Conservation (phyloP, 2,113 vertebrate species). For the Sula dactylatra region DNA sequence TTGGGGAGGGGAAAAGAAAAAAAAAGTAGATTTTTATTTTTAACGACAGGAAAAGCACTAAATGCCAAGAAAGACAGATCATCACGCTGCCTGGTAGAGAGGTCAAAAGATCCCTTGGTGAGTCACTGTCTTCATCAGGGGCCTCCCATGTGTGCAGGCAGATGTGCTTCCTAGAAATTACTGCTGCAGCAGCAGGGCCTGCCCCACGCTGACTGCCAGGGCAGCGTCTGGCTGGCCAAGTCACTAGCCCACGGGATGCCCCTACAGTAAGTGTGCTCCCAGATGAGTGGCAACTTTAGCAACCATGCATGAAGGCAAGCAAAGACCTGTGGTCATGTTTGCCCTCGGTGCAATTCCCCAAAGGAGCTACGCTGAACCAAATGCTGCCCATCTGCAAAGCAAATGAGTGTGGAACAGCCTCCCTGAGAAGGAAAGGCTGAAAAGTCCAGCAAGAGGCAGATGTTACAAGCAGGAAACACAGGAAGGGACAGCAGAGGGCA, state of each 20-base stretch:
- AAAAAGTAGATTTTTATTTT: neutral
- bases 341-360: accelerated
- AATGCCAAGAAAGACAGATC: neutral
- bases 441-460: neutral
- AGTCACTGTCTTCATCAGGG: neutral
- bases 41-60: neutral
- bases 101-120: neutral
- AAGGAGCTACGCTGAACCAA: neutral
- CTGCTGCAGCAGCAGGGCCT: accelerated
- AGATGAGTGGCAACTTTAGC: accelerated
- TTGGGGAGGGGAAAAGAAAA: accelerated
- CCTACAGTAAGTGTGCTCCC: neutral
- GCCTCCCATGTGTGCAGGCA: neutral
- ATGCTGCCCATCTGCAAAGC: neutral
- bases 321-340: neutral
- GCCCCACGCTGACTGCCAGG: accelerated
- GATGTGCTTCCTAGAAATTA: neutral
- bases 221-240: accelerated
- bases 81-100: accelerated
- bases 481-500: neutral
- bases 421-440: neutral
- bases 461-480: neutral
- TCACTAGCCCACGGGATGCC: accelerated
- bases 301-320: neutral
- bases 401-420: neutral